Evolutionary conservation across 2,888 invertebrate genomes (phyloP).

Genomic region (Meandrusa payeni): DNA sequence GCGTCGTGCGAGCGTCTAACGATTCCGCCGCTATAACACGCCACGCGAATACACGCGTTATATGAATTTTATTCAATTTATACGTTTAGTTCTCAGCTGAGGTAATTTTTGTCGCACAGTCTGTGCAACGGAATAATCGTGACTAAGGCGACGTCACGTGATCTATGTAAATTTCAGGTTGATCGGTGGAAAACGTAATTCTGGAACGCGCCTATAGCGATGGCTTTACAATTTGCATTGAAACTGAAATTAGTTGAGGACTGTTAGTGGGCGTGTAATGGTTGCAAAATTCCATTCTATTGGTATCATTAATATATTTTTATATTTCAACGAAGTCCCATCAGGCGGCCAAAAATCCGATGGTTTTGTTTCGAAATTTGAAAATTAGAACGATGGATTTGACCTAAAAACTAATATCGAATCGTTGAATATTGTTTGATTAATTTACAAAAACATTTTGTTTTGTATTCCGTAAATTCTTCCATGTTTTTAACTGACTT

Average conservation of each 20-base stretch:
- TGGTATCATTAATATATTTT: conserved; percentile 11
- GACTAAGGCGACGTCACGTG: conserved; percentile 65
- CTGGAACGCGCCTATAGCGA: conserved; percentile 50
- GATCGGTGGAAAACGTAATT: conserved; percentile 60
- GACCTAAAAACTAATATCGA: too few species aligned
- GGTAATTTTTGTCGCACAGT: conserved; percentile 59
- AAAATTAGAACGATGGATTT: conserved; percentile 2
- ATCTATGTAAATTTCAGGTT: conserved; percentile 68
- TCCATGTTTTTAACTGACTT: too few species aligned
- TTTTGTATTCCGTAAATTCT: too few species aligned
- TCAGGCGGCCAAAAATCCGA: conserved; percentile 5
- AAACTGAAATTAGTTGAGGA: conserved; percentile 37
- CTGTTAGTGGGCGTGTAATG: conserved; percentile 14
- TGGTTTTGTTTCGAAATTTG: background rate
- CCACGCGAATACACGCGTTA: conserved; percentile 22
- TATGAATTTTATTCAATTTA: conserved; percentile 32
- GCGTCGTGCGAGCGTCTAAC: conserved; percentile 36
- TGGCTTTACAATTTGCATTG: conserved; percentile 43
- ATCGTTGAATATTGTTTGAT: too few species aligned
- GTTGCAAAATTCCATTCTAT: conserved; percentile 13
- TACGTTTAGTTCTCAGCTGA: conserved; percentile 44
- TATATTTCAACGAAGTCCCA: conserved; percentile 5
- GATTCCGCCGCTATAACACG: conserved; percentile 28
- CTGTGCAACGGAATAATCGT: conserved; percentile 62
- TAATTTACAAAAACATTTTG: too few species aligned